Percentiles rank a stretch among this genome's conserved stretches.
Conservation (phyloP, 1,140 invertebrate genomes). For the Leguminivora glycinivorella region DNA sequence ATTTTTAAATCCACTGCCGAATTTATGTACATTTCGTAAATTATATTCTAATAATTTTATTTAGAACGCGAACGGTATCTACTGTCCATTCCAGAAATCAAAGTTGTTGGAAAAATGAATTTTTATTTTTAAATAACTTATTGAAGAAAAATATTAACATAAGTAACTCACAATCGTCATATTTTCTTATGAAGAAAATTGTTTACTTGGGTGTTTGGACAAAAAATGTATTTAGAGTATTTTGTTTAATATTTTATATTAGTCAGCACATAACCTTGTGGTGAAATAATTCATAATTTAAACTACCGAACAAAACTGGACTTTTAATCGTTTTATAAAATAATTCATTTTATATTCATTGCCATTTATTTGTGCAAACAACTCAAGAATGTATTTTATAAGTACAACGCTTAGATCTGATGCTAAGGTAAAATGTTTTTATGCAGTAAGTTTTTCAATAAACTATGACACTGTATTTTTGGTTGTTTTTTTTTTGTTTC, state of each 20-base stretch:
- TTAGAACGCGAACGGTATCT: neutral
- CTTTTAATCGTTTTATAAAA: neutral
- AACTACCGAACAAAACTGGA: neutral
- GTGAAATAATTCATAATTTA: neutral
- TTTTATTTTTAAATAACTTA: conserved; percentile 24
- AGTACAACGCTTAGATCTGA: conserved; percentile 27
- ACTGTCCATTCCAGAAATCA: conserved; percentile 23
- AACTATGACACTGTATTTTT: conserved; percentile 24
- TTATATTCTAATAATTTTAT: neutral
- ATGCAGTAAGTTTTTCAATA: conserved; percentile 23
- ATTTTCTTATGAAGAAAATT: conserved; percentile 25
- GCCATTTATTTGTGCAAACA: conserved; percentile 13
- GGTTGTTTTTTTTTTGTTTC: conserved; percentile 1
- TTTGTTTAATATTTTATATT: neutral
- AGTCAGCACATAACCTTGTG: neutral
- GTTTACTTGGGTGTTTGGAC: conserved; percentile 19
- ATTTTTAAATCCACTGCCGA: neutral
- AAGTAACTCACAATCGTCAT: conserved; percentile 20
- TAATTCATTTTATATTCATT: neutral
- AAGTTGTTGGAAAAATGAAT: conserved; percentile 25
- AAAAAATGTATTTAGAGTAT: neutral
- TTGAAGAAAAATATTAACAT: conserved; percentile 17
- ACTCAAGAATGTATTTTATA: conserved; percentile 18
- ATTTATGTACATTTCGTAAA: neutral
- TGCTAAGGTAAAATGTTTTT: conserved; percentile 27